These are phyloP conservation scores for Vimba vimba DNA, from an alignment of 2,113 vertebrate species.

Conservation along the genomic window DNA sequence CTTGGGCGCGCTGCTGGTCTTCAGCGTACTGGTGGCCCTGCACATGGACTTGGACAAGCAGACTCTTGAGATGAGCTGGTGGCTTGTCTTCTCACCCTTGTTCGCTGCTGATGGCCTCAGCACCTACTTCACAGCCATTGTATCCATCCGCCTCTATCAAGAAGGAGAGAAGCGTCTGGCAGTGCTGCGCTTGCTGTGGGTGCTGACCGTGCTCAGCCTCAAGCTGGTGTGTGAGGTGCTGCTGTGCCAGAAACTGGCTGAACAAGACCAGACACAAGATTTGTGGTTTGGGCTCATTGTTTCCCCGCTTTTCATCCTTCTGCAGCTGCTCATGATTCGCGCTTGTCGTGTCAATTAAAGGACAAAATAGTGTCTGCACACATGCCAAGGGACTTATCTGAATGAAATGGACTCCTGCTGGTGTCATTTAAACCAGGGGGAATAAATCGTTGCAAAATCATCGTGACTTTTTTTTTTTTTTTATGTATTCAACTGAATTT, in stretches of 20 bases:
- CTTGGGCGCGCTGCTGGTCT: conserved; percentile 82
- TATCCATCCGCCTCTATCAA: conserved; percentile 95
- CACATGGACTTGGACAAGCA: conserved; percentile 85
- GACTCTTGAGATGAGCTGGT: conserved; percentile 83
- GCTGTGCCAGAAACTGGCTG: conserved; percentile 94
- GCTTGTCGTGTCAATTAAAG: conserved; percentile 92
- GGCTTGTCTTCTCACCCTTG: conserved; percentile 91
- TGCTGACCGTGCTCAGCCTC: conserved; percentile 95
- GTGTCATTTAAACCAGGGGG: neutral
- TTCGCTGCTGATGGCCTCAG: conserved; percentile 95
- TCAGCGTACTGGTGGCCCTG: conserved; percentile 89
- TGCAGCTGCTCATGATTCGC: conserved; percentile 96
- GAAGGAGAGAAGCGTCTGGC: conserved; percentile 95
- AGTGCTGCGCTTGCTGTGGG: conserved; percentile 94
- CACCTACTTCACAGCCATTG: conserved; percentile 97
- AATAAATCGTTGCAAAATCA: conserved; percentile 12
- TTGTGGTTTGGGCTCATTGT: conserved; percentile 94
- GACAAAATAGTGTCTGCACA: neutral
- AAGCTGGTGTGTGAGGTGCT: conserved; percentile 98
- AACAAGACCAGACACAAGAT: conserved; percentile 82
- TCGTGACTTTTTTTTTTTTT: conserved; percentile 5
- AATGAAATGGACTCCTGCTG: conserved; percentile 9
- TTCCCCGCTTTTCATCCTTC: conserved; percentile 93
- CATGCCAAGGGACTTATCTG: conserved; percentile 1
- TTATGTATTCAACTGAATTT: conserved; percentile 3